Conservation (phyloP, 1,140 invertebrate species). For the Heliconius hewitsoni region DNA sequence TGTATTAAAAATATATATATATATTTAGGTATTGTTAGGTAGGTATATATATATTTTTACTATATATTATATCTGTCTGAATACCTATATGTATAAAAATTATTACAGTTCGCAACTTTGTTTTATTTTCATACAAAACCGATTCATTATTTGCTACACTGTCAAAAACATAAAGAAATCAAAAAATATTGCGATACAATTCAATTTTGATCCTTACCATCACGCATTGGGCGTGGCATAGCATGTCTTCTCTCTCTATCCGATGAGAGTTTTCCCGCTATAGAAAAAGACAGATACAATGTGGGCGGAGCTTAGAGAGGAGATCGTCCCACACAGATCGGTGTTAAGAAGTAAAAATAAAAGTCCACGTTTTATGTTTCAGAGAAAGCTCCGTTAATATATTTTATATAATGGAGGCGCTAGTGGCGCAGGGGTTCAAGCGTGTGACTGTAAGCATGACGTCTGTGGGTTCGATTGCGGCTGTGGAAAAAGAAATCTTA, state of each 20-base stretch:
- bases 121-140: background rate
- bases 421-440: too few relatives aligned
- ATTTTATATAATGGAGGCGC: background rate
- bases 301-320: constrained; percentile 51
- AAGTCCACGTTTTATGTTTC: constrained; percentile 34
- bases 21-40: too few relatives aligned
- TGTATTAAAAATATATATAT: too few relatives aligned
- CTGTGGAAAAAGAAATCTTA: too few relatives aligned
- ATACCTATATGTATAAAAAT: background rate
- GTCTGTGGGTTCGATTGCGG: too few relatives aligned
- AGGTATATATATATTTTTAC: too few relatives aligned
- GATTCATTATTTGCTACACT: background rate
- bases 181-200: constrained; percentile 3
- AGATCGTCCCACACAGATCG: constrained; percentile 46
- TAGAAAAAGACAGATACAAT: constrained; percentile 35
- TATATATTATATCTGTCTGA: background rate
- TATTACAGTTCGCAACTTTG: too few relatives aligned
- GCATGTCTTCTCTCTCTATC: constrained; percentile 37
- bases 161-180: constrained; percentile 12
- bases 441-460: too few relatives aligned
- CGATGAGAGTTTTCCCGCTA: background rate
- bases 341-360: constrained; percentile 20
- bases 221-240: constrained; percentile 40
- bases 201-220: constrained; percentile 4
- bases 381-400: constrained; percentile 3